phyloP scores from a whole-genome alignment of 2,797 vertebrate genomes.

The Gambelia wislizenii region DNA sequence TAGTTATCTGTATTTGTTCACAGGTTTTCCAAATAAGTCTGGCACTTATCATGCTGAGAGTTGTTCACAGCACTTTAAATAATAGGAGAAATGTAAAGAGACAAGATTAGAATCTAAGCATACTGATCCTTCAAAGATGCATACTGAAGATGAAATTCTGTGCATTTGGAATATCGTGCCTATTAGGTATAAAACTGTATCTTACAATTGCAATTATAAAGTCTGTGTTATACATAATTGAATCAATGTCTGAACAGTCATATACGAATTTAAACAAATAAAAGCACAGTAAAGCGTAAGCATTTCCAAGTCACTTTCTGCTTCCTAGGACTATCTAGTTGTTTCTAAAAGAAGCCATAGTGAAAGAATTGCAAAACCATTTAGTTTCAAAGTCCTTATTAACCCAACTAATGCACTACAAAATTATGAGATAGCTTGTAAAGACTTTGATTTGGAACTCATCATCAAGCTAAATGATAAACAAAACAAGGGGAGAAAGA shows the following conservation, averaged over 20 bases:
- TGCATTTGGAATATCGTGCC: background rate
- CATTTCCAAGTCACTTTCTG: background rate
- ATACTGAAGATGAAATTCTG: background rate
- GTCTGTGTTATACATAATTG: background rate
- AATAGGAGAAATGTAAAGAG: constrained; percentile 5
- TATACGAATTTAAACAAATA: background rate
- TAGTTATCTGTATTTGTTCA: background rate
- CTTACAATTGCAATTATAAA: background rate
- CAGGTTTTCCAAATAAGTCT: constrained; percentile 30
- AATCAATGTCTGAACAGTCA: background rate
- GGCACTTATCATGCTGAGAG: constrained; percentile 15
- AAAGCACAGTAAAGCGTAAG: background rate
- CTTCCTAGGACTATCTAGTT: background rate
- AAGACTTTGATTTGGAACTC: background rate
- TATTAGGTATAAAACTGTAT: background rate
- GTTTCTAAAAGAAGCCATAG: background rate
- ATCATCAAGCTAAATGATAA: background rate
- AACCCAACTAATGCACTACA: background rate
- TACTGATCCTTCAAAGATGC: constrained; percentile 22
- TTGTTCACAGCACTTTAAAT: constrained; percentile 47
- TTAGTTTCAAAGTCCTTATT: background rate
- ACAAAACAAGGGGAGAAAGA: background rate
- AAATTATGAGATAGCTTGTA: background rate
- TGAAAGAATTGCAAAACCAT: background rate
- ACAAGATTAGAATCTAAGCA: constrained; percentile 42